Conservation (phyloP, 2,797 vertebrate species). For the Cirrhinus mrigala region DNA sequence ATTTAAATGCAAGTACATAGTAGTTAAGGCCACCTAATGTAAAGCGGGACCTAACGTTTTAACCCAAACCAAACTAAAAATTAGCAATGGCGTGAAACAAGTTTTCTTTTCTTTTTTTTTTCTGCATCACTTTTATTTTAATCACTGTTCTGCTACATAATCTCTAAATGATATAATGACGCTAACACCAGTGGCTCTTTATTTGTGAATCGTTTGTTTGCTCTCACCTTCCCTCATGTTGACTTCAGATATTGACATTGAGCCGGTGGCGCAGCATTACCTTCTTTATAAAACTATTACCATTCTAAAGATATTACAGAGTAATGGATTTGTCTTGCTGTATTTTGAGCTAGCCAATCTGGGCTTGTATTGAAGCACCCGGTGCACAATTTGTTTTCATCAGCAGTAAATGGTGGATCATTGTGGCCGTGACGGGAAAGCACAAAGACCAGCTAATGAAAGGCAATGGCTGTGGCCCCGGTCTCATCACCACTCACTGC, state of each 20-base stretch:
- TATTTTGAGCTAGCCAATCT: slow-evolving; percentile 60
- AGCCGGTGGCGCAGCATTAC: slow-evolving; percentile 18
- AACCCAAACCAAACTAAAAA: not conserved
- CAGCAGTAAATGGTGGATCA: slow-evolving; percentile 65
- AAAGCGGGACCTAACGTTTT: not conserved
- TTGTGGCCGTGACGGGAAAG: slow-evolving; percentile 61
- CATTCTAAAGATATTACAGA: slow-evolving; percentile 59
- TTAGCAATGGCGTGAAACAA: not conserved
- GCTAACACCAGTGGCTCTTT: not conserved
- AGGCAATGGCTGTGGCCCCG: slow-evolving; percentile 60
- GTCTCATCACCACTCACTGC: slow-evolving; percentile 57
- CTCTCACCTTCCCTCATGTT: slow-evolving; percentile 15
- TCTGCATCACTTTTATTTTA: not conserved
- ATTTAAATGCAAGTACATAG: too few species aligned
- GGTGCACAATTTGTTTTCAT: slow-evolving; percentile 69
- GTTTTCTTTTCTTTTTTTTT: not conserved
- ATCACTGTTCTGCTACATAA: not conserved
- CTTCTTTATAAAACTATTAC: slow-evolving; percentile 51
- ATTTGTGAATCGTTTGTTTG: not conserved
- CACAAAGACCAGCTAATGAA: slow-evolving; percentile 67
- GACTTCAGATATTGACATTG: slow-evolving; percentile 26
- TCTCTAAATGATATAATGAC: not conserved
- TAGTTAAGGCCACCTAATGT: too few species aligned
- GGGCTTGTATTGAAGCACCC: slow-evolving; percentile 57
- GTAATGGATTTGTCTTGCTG: slow-evolving; percentile 56